Base-by-base conservation (phyloP, 92 coral and sea anemone species). In the Nematostella vectensis region DNA sequence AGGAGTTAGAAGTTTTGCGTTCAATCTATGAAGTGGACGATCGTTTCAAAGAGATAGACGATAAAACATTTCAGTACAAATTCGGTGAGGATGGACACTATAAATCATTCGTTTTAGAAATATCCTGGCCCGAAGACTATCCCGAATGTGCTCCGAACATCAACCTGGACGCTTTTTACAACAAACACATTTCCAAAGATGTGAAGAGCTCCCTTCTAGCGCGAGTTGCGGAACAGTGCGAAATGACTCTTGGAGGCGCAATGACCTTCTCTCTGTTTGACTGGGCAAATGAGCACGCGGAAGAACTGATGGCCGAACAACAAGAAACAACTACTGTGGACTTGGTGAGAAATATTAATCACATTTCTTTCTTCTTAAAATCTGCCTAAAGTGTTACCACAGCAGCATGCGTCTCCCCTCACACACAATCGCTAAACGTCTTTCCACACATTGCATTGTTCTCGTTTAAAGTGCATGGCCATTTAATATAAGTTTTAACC, bases 1-100 rank as follows among this genome's bases (percentile, higher is more conserved):
- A 91, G 52, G 97, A 91, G 45, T 78, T 75, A 23, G 95, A 91
- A 75, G 97, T 82, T 42, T 62, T 91, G 15, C 95, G 87, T 38
- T 80, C 97, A 16, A 91, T 91, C 67, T 91, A 85, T 63, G 97
- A 91, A 53, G 79, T 79, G 15, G 97, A 91, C 33, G 91, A 91
- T 47, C 62, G 78, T 21, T 91, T 91, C 25, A 86, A 70, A 25
- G 89, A 85, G 63, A 62, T 91, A 0, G 72, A 73, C 57, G 73
- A 66, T 20, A 70, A 80, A 1, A 86, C 91, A 36, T 87, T 91
- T 57, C 97, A 91, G 53, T 91, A 86, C 78, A 80, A 83, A 63
- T 85, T 86, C 67, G 97, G 97, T 17, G 97, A 91, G 37, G 83
- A 77, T 52, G 96, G 97, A 0, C 87, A 85, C 24, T 57, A 37